Evolutionary conservation across 2,888 invertebrate genomes (phyloP), one percentile per base, ranked within the genome.

Genomic region (Neoitamus cyanurus): DNA sequence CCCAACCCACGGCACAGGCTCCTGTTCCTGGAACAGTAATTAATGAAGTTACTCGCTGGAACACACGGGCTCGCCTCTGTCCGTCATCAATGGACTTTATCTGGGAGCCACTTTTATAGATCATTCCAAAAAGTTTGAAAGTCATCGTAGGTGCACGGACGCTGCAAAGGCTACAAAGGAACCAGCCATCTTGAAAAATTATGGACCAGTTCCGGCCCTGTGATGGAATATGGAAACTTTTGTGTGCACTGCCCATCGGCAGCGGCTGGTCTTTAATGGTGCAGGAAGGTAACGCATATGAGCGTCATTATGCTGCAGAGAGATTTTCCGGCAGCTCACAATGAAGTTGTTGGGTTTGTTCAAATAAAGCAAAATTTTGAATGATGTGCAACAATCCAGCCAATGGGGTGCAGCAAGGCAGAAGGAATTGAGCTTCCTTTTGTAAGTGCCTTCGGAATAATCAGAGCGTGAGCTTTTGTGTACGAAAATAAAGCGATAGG

Each of bases 371-470:
- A 58, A 58, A 80, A 80, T 58, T 80, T 80, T 80, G 48, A 80
- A 80, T 80, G 78, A 80, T 80, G 78, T 80, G 58, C 78, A 80
- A 80, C 78, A 80, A 80, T 80, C 78, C 78, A 58, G 78, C 78
- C 78, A 80, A 80, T 80, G 34, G 78, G 25, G 78, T 80, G 78
- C 78, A 80, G 11, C 78, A 30, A 34, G 6, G 58, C 58, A 80
- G 78, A 80, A 80, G 78, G 37, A 80, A 80, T 80, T 58, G 31
- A 80, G 58, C 78, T 80, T 80, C 78, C 78, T 80, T 80, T 80
- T 80, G 58, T 80, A 13, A 58, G 46, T 80, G 78, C 58, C 78
- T 80, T 58, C 58, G 31, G 28, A 80, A 28, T 34, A 80, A 80
- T 80, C 78, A 80, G 78, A 80, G 78, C 78, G 78, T 80, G 37